Evolutionary conservation across 2,113 vertebrate species (phyloP).

Genomic region (Pachycephala philippinensis): DNA sequence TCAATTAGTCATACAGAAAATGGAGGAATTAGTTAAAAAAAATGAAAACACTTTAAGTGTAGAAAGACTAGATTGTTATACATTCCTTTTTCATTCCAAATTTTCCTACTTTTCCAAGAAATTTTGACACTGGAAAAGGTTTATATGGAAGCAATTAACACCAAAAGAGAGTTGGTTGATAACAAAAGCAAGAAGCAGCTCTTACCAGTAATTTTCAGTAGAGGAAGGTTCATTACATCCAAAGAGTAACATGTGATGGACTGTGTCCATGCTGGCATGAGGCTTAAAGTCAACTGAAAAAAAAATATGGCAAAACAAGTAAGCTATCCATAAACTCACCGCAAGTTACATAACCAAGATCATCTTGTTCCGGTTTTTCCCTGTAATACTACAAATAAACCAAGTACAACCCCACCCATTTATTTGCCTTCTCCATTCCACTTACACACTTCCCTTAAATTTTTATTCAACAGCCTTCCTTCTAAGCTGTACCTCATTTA

Average conservation of each 20-base stretch:
- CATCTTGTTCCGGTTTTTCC: not conserved
- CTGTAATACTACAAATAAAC: not conserved
- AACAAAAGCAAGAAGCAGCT: not conserved
- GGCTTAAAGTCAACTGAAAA: slow-evolving; percentile 93
- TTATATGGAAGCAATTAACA: not conserved
- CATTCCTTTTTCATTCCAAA: not conserved
- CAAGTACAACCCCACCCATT: not conserved
- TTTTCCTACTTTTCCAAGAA: not conserved
- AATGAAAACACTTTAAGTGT: not conserved
- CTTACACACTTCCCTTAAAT: not conserved
- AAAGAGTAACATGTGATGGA: slow-evolving; percentile 95
- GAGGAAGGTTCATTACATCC: slow-evolving; percentile 89
- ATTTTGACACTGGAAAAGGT: not conserved
- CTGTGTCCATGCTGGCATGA: slow-evolving; percentile 92
- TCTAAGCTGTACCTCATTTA: not conserved
- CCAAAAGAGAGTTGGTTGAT: not conserved
- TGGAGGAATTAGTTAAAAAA: not conserved
- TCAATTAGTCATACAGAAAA: not conserved
- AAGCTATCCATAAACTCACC: not conserved
- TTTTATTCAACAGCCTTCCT: not conserved
- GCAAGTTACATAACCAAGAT: not conserved
- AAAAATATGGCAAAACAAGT: slow-evolving; percentile 7
- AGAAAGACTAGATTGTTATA: not conserved
- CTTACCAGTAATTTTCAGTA: slow-evolving; percentile 88
- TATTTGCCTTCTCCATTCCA: not conserved